Evolutionary conservation across 2,113 vertebrate species (phyloP).

Genomic region (Toxostoma redivivum): DNA sequence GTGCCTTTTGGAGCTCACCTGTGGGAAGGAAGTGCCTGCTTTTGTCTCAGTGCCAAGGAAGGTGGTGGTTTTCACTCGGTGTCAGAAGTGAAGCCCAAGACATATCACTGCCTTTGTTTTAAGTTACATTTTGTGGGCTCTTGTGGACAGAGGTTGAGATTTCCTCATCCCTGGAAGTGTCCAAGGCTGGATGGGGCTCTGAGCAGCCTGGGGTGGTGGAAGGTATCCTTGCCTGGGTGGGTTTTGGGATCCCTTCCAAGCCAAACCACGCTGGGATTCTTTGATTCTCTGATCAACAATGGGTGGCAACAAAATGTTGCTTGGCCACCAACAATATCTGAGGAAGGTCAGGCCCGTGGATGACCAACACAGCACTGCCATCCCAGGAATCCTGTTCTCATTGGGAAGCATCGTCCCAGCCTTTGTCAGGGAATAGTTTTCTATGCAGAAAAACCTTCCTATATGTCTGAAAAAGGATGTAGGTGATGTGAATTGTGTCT

Average conservation of each 20-base stretch:
- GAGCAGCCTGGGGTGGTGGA: neutral
- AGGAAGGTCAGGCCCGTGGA: neutral
- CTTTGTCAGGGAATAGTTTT: neutral
- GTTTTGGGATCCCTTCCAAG: neutral
- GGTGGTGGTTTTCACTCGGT: neutral
- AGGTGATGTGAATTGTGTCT: neutral
- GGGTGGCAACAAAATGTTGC: neutral
- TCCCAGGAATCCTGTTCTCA: neutral
- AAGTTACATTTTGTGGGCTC: neutral
- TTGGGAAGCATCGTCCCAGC: neutral
- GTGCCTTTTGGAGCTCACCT: neutral
- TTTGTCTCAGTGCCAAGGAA: neutral
- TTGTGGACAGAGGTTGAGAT: neutral
- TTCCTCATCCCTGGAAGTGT: neutral
- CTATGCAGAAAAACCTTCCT: neutral
- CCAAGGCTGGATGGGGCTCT: neutral
- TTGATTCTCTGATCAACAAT: neutral
- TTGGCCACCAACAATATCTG: neutral
- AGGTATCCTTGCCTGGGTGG: neutral
- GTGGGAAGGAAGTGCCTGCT: neutral
- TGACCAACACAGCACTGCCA: neutral
- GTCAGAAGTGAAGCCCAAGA: neutral
- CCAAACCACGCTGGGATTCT: neutral
- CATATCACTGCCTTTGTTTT: neutral
- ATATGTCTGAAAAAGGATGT: neutral